These are phyloP conservation scores for Diadema setosum DNA, from an alignment of 35 echinoderm and acorn worm species.

Conservation along the genomic window DNA sequence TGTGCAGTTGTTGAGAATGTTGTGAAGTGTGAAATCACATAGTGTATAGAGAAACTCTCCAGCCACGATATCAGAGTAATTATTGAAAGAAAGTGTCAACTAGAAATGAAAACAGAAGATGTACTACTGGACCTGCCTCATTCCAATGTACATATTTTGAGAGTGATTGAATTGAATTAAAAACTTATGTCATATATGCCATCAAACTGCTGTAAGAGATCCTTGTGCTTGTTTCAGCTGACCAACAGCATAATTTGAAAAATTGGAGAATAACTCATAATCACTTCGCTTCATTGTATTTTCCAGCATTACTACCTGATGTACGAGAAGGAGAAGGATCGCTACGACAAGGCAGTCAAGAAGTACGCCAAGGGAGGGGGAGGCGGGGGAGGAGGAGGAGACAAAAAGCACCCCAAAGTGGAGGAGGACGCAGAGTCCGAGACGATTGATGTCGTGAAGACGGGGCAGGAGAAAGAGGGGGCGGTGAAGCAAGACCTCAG, in stretches of 20 bases:
- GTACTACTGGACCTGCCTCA: neutral
- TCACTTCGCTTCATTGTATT: neutral
- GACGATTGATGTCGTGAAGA: neutral
- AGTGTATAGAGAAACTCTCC: too few species aligned
- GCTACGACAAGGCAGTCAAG: conserved; percentile 68
- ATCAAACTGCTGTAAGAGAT: too few species aligned
- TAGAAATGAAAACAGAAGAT: neutral
- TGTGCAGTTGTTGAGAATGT: too few species aligned
- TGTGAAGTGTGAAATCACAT: too few species aligned
- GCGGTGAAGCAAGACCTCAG: neutral
- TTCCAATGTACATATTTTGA: too few species aligned
- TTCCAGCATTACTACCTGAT: conserved; percentile 72
- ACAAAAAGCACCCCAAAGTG: neutral
- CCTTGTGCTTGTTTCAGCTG: too few species aligned
- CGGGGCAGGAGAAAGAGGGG: neutral
- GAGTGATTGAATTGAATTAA: too few species aligned
- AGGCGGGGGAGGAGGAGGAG: neutral
- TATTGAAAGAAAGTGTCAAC: too few species aligned
- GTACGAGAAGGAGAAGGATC: conserved; percentile 79
- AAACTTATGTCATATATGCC: too few species aligned
- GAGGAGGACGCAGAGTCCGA: neutral
- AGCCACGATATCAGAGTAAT: too few species aligned
- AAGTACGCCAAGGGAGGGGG: conserved; percentile 44
- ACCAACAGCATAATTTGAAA: too few species aligned
- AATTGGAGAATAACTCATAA: too few species aligned